Percentiles rank a stretch among this genome's conserved stretches.
Evolutionary conservation across 1,140 invertebrate genomes (phyloP).

Genomic region (Palaemon carinicauda): DNA sequence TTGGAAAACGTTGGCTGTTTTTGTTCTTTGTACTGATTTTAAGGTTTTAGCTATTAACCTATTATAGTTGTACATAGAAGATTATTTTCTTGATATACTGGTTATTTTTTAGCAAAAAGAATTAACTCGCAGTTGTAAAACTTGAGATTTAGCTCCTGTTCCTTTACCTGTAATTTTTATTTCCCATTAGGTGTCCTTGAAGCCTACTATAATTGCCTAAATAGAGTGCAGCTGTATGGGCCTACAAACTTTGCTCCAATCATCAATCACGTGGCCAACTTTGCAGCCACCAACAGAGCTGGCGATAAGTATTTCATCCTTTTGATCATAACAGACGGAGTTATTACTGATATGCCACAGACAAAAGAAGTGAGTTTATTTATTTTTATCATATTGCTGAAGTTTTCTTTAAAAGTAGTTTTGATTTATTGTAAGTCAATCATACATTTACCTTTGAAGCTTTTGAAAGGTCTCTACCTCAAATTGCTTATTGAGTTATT

Average conservation of each 20-base stretch:
- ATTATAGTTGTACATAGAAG: no score
- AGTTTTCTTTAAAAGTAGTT: not conserved
- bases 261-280: slow-evolving; percentile 70
- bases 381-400: not conserved
- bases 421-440: not conserved
- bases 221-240: slow-evolving; percentile 71
- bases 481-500: no score
- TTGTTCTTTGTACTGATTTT: not conserved
- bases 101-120: no score
- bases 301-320: slow-evolving; percentile 73
- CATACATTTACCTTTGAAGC: no score
- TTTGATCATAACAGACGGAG: slow-evolving; percentile 75
- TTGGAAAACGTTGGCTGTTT: no score
- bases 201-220: slow-evolving; percentile 64
- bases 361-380: slow-evolving; percentile 68
- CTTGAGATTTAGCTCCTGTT: not conserved
- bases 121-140: no score
- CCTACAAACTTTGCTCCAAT: slow-evolving; percentile 75
- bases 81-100: no score
- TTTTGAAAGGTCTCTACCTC: no score
- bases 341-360: slow-evolving; percentile 74
- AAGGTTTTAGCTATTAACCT: no score
- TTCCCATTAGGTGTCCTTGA: slow-evolving; percentile 60
- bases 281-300: slow-evolving; percentile 65
- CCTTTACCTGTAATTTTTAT: not conserved